Base-by-base conservation (phyloP, 2,113 vertebrate genomes). In the Thymallus thymallus region DNA sequence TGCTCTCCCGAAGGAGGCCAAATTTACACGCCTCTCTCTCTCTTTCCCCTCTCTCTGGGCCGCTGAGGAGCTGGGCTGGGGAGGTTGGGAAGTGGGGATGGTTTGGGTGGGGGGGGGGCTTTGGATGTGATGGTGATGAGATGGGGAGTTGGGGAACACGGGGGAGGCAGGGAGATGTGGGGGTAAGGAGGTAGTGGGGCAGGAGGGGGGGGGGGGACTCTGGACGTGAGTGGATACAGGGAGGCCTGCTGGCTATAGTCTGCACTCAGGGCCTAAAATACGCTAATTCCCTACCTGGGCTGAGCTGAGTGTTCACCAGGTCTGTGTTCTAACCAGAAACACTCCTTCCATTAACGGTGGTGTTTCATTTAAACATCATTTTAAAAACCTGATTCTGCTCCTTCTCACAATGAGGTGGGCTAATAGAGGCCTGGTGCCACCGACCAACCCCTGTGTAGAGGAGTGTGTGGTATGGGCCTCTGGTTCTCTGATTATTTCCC, bases 1-100 rank as follows among this genome's bases (percentile, higher is more conserved):
- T 84, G 86, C 88, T 90, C 77, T 80, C 89, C 85, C 80, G 68
- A 87, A 90, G 88, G 86, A 85, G 87, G 86, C 85, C 84, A 85
- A 85, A 91, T 91, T 88, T 91, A 90, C 88, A 87, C 75, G 82
- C 80, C 80, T 86, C 82, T 83, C 69, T 61, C 30, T 51, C 82
- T 77, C 76, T 26, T 69, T 48, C 30, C 51, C 20, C 75, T 48
- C 30, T 64, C 83, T 78, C 76, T 26, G 75, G 72, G 79, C 86
- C 56, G 79, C 82, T 75, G 80, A 79, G 82, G 76, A 85, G 76
- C 74, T 76, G 56, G 45, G 73, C 78, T 55, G 74, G 69, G 77
- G 87, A 83, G 80, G 75, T 32, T 72, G 71, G 23, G 55, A 51
- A 70, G 26, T 64, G 73, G 77, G 32, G 65, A 10, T 30, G 22